phyloP scores from a whole-genome alignment of 2,797 vertebrate species.

The Amblyraja radiata region DNA sequence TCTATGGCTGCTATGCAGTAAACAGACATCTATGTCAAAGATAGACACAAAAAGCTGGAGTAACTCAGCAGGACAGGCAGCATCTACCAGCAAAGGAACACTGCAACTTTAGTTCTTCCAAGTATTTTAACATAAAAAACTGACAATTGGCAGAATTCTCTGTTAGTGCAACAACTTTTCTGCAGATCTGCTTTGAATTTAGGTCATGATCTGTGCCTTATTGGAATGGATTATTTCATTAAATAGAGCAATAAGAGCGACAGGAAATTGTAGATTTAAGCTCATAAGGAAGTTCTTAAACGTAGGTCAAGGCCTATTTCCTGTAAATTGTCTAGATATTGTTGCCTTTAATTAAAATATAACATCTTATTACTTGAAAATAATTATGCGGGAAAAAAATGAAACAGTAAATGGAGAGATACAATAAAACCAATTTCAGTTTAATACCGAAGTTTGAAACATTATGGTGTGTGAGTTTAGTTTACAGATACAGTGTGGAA shows the following conservation, averaged over 20 bases:
- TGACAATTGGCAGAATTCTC: background rate
- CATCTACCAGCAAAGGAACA: no score
- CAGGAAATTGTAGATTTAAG: slow-evolving; percentile 31
- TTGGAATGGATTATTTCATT: slow-evolving; percentile 5
- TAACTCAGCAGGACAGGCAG: no score
- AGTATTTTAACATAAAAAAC: background rate
- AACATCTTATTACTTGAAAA: background rate
- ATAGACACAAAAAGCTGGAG: no score
- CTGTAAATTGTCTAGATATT: background rate
- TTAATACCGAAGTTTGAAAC: background rate
- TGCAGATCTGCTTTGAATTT: background rate
- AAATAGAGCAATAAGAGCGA: background rate
- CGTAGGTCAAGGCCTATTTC: slow-evolving; percentile 11
- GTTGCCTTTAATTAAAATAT: slow-evolving; percentile 1
- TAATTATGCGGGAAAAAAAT: background rate
- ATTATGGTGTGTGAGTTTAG: background rate
- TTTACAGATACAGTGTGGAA: no score
- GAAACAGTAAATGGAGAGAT: background rate
- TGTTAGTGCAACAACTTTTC: background rate
- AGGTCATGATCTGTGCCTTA: background rate
- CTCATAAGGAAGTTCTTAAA: slow-evolving; percentile 15
- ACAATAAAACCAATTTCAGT: background rate
- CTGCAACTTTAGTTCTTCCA: background rate
- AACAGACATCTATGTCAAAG: background rate
- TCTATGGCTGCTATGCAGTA: background rate